phyloP scores from a whole-genome alignment of 2,888 invertebrate species.

The Trilocha varians region DNA sequence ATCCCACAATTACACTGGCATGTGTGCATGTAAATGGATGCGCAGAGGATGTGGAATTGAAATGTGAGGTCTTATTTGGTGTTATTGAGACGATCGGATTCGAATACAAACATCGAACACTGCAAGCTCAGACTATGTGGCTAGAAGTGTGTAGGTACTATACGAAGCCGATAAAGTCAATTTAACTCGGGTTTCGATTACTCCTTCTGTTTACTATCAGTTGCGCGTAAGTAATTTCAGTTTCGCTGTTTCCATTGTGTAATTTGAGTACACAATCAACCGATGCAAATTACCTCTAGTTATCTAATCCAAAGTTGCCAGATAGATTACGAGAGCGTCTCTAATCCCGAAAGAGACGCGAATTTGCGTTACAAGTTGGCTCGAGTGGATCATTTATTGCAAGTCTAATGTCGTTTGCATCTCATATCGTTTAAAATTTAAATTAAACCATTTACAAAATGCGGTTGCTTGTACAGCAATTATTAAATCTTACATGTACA shows the following conservation, averaged over 20 bases:
- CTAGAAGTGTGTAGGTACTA: constrained; percentile 28
- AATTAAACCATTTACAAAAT: background rate
- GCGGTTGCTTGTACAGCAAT: too few species aligned
- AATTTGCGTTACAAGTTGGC: constrained; percentile 11
- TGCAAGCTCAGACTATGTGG: constrained; percentile 42
- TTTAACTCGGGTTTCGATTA: constrained; percentile 39
- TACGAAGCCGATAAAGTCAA: constrained; percentile 47
- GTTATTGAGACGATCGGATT: constrained; percentile 39
- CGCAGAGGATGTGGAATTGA: constrained; percentile 28
- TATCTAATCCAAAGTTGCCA: constrained; percentile 39
- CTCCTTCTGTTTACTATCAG: constrained; percentile 43
- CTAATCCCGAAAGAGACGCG: constrained; percentile 15
- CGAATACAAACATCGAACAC: constrained; percentile 31
- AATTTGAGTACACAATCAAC: constrained; percentile 38
- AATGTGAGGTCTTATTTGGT: constrained; percentile 32
- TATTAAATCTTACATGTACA: background rate
- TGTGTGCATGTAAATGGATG: constrained; percentile 43
- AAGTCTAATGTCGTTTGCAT: constrained; percentile 13
- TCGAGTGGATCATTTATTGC: constrained; percentile 11
- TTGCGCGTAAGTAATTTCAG: constrained; percentile 43
- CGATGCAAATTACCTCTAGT: constrained; percentile 40
- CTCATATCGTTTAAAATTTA: background rate
- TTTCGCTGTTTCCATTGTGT: constrained; percentile 36
- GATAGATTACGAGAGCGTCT: constrained; percentile 22
- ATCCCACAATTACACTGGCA: constrained; percentile 55